Evolutionary conservation across 2,888 invertebrate species (phyloP).

Genomic region (Drosophila atripex): DNA sequence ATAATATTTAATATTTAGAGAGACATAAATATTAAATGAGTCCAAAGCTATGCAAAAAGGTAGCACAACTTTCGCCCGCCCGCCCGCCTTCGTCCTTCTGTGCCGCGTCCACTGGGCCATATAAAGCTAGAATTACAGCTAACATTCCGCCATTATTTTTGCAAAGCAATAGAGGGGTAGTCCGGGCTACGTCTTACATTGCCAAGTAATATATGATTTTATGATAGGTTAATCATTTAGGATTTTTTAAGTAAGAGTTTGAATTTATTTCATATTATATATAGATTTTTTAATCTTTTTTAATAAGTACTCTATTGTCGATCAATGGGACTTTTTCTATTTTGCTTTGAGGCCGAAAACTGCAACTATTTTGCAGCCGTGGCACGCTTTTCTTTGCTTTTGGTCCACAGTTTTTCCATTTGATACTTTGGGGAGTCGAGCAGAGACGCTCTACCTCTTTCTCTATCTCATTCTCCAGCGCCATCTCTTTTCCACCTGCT

Average conservation of each 20-base stretch:
- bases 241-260: neutral
- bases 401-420: constrained; percentile 67
- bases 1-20: constrained; percentile 85
- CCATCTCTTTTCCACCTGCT: constrained; percentile 2
- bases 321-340: neutral
- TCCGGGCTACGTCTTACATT: neutral
- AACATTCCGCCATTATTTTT: constrained; percentile 74
- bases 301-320: constrained; percentile 6
- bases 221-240: neutral
- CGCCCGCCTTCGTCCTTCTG: neutral
- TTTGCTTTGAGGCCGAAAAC: constrained; percentile 51
- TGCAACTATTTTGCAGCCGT: constrained; percentile 67
- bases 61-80: constrained; percentile 63
- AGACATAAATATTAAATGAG: constrained; percentile 84
- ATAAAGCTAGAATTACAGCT: constrained; percentile 76
- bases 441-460: constrained; percentile 7
- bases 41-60: constrained; percentile 82
- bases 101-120: constrained; percentile 24
- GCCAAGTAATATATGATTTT: neutral
- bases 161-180: constrained; percentile 11
- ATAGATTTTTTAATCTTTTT: neutral
- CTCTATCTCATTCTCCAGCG: neutral
- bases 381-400: constrained; percentile 67
- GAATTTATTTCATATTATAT: neutral
- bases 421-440: constrained; percentile 75